These are phyloP conservation scores for Drosophila lacertosa DNA, from an alignment of 1,140 invertebrate species.

Conservation along the genomic window DNA sequence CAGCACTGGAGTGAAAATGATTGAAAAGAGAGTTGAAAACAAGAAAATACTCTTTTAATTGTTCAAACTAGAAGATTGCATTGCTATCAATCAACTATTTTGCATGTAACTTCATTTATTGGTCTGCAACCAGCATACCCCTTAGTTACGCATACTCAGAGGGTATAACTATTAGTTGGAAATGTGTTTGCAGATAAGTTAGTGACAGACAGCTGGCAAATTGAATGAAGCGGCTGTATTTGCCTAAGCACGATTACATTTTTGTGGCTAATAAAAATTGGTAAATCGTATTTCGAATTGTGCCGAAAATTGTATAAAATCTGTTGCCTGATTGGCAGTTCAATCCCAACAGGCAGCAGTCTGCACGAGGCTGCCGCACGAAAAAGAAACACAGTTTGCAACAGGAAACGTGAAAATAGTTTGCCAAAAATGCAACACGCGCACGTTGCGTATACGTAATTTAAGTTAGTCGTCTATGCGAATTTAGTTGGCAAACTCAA, in stretches of 20 bases:
- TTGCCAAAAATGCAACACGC: slow-evolving; percentile 15
- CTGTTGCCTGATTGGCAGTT: slow-evolving; percentile 29
- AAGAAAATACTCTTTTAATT: neutral
- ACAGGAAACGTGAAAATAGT: slow-evolving; percentile 1
- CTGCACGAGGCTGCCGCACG: slow-evolving; percentile 21
- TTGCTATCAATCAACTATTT: too few relatives aligned
- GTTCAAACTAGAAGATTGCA: too few relatives aligned
- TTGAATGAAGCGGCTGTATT: neutral
- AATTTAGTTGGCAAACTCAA: slow-evolving; percentile 48
- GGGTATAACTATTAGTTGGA: neutral
- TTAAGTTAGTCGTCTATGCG: slow-evolving; percentile 29
- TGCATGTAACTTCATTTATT: too few relatives aligned
- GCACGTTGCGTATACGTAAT: slow-evolving; percentile 64
- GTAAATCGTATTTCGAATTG: neutral
- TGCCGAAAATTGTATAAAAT: slow-evolving; percentile 10
- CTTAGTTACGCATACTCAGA: too few relatives aligned
- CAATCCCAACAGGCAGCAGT: slow-evolving; percentile 5
- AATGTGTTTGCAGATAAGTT: too few relatives aligned
- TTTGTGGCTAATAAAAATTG: slow-evolving; percentile 44
- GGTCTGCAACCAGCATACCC: too few relatives aligned
- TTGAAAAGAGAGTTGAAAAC: neutral
- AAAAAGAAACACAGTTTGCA: slow-evolving; percentile 9
- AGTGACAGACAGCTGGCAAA: neutral
- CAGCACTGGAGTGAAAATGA: neutral
- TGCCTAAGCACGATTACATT: slow-evolving; percentile 36